These are phyloP conservation scores for Auanema sp. DNA, from an alignment of 2,888 invertebrate species.

Conservation along the genomic window DNA sequence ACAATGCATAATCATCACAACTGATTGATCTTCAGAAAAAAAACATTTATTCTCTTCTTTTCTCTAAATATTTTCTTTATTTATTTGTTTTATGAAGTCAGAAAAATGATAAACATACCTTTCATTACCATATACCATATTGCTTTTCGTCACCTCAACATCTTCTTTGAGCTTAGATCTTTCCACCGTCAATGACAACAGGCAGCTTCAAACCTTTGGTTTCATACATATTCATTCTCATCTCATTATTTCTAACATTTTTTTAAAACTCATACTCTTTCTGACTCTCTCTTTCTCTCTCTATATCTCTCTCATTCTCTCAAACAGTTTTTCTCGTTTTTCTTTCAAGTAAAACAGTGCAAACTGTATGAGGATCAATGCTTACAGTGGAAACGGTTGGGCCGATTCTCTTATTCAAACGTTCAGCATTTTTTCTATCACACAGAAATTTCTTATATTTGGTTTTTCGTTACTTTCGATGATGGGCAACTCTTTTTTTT, in stretches of 20 bases:
- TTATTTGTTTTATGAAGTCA: too few species aligned
- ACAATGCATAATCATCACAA: too few species aligned
- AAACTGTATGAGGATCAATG: neutral
- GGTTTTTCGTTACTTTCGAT: too few species aligned
- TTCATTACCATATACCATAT: constrained; percentile 14
- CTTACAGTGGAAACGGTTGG: neutral
- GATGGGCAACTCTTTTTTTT: neutral
- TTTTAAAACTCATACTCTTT: too few species aligned
- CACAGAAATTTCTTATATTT: neutral
- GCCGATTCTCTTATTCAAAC: neutral
- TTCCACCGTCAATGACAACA: neutral
- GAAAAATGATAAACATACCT: constrained; percentile 7
- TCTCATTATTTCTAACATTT: constrained; percentile 4
- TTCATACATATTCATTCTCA: constrained; percentile 7
- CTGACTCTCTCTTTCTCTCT: constrained; percentile 12
- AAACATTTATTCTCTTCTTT: too few species aligned
- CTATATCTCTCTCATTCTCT: constrained; percentile 6
- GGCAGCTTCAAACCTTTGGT: constrained; percentile 12
- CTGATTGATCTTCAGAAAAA: too few species aligned
- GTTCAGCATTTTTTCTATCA: constrained; percentile 6
- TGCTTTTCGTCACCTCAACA: constrained; percentile 14
- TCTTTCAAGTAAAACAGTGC: neutral
- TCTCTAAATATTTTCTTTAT: too few species aligned
- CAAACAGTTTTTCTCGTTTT: neutral
- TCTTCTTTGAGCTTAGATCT: too few species aligned